phyloP scores from a whole-genome alignment of 35 echinoderm and acorn worm genomes.

The Stichopus chloronotus region DNA sequence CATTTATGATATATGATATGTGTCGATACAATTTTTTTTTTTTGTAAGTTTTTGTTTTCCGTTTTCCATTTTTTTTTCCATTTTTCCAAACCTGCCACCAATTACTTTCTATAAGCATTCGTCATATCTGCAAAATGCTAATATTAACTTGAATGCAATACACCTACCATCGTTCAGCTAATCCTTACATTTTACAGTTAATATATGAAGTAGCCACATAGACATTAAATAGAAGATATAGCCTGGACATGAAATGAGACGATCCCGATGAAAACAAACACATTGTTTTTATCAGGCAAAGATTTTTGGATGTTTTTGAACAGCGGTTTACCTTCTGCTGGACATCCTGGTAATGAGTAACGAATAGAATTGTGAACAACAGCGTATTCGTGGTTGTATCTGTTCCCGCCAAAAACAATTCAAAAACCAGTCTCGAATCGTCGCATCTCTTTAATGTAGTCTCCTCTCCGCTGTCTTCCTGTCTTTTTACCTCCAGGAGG shows the following conservation, averaged over 20 bases:
- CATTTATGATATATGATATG: too few relatives aligned
- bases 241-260: too few relatives aligned
- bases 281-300: background rate
- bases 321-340: constrained; percentile 52
- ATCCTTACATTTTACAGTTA: too few relatives aligned
- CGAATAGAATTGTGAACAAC: constrained; percentile 49
- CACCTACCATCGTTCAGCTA: too few relatives aligned
- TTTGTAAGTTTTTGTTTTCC: too few relatives aligned
- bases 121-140: too few relatives aligned
- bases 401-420: constrained; percentile 71
- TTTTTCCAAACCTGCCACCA: too few relatives aligned
- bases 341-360: constrained; percentile 54
- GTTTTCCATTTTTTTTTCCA: too few relatives aligned
- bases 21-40: too few relatives aligned
- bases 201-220: background rate
- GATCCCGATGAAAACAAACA: too few relatives aligned
- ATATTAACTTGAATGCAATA: too few relatives aligned
- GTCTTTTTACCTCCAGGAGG: constrained; percentile 20
- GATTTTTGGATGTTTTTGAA: background rate
- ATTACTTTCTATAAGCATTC: too few relatives aligned
- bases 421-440: constrained; percentile 42
- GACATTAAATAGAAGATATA: background rate
- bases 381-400: constrained; percentile 73
- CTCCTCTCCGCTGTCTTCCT: background rate
- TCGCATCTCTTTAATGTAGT: background rate